Percentiles rank a stretch among this genome's conserved stretches.
phyloP scores from a whole-genome alignment of 2,797 vertebrate genomes.

The Pipistrellus kuhlii region DNA sequence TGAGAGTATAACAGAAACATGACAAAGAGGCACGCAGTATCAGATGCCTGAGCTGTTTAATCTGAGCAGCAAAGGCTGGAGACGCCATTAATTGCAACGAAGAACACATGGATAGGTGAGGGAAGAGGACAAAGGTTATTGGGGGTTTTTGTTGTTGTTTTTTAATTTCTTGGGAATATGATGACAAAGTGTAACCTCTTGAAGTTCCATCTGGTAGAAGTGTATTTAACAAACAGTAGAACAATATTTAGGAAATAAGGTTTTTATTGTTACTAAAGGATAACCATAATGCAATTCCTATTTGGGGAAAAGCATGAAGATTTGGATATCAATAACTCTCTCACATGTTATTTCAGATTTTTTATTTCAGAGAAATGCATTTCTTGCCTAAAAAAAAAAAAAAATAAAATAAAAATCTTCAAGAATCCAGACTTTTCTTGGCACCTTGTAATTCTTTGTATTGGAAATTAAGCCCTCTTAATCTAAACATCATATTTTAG shows the following conservation, averaged over 20 bases:
- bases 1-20: neutral
- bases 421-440: slow-evolving; percentile 39
- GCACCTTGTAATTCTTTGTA: slow-evolving; percentile 12
- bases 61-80: neutral
- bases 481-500: neutral
- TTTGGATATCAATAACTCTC: slow-evolving; percentile 58
- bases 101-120: neutral
- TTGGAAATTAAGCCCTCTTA: neutral
- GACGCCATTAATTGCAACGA: neutral
- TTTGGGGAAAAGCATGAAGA: slow-evolving; percentile 63
- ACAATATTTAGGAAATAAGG: slow-evolving; percentile 40
- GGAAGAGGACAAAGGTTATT: neutral
- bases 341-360: slow-evolving; percentile 60
- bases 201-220: slow-evolving; percentile 61
- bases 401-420: neutral
- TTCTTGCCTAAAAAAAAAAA: slow-evolving; percentile 42
- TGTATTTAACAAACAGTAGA: slow-evolving; percentile 60
- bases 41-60: neutral
- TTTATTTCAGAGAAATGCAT: slow-evolving; percentile 52
- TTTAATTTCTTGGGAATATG: neutral
- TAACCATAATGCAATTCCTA: slow-evolving; percentile 59
- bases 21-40: neutral
- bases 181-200: slow-evolving; percentile 39
- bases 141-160: neutral
- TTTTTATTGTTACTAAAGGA: slow-evolving; percentile 46